Evolutionary conservation across 2,888 invertebrate genomes (phyloP).

Genomic region (Choristoneura rosaceana): DNA sequence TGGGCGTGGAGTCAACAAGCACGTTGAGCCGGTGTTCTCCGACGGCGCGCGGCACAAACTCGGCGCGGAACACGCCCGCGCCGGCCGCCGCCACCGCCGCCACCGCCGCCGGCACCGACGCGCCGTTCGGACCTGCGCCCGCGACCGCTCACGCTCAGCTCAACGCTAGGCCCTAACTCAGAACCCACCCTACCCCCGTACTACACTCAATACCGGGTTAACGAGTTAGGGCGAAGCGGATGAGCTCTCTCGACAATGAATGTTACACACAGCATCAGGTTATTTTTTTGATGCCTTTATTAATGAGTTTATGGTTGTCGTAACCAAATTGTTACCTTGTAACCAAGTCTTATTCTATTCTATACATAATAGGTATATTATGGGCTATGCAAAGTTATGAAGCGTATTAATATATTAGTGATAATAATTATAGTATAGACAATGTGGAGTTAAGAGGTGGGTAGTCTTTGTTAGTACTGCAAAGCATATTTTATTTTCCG

Average conservation of each 20-base stretch:
- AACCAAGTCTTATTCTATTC: conserved; percentile 10
- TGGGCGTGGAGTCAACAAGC: conserved; percentile 91
- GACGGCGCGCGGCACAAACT: conserved; percentile 95
- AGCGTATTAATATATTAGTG: conserved; percentile 43
- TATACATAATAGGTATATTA: conserved; percentile 8
- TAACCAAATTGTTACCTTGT: conserved; percentile 30
- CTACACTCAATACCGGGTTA: conserved; percentile 34
- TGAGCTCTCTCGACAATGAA: conserved; percentile 71
- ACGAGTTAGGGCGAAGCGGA: conserved; percentile 83
- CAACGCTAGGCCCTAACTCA: conserved; percentile 74
- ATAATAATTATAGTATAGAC: conserved; percentile 41
- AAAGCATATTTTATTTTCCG: conserved; percentile 54
- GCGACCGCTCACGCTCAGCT: conserved; percentile 64
- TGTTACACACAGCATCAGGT: conserved; percentile 64
- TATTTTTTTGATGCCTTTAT: conserved; percentile 60
- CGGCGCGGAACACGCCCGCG: conserved; percentile 93
- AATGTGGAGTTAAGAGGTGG: conserved; percentile 51
- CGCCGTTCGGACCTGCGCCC: conserved; percentile 94
- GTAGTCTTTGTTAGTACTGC: conserved; percentile 64
- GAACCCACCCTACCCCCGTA: conserved; percentile 30
- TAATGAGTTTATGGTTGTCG: conserved; percentile 46
- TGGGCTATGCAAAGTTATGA: conserved; percentile 26
- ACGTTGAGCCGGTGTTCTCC: conserved; percentile 97
- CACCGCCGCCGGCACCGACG: conserved; percentile 95
- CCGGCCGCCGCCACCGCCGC: conserved; percentile 88